phyloP scores from a whole-genome alignment of 2,888 invertebrate species.

The Cataglyphis rosenhaueri region DNA sequence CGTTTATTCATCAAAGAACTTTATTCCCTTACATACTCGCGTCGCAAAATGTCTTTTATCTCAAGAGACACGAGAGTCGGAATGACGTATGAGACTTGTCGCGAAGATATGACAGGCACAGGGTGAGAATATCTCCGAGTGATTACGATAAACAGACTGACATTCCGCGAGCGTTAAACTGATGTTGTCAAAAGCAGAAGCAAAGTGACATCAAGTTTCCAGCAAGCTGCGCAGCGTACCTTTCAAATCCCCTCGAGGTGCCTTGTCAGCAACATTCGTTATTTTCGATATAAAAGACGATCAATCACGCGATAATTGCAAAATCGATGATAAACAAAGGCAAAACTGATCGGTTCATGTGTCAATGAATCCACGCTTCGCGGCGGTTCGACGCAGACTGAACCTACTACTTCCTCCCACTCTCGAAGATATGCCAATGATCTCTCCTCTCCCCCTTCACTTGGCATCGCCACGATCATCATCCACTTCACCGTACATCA shows the following conservation, averaged over 20 bases:
- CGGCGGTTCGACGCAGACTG: conserved; percentile 45
- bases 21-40: too few species aligned
- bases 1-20: neutral
- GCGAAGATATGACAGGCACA: neutral
- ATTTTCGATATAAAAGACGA: neutral
- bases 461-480: conserved; percentile 36
- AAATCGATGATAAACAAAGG: conserved; percentile 5
- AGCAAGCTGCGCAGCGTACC: conserved; percentile 2
- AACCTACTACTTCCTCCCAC: conserved; percentile 46
- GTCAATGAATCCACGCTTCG: conserved; percentile 40
- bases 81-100: neutral
- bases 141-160: neutral
- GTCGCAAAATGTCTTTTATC: neutral
- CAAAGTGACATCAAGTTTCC: neutral
- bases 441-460: conserved; percentile 15
- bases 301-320: neutral
- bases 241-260: neutral
- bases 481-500: conserved; percentile 43
- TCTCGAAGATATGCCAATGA: conserved; percentile 20
- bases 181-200: neutral
- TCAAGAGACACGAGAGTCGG: neutral
- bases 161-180: neutral
- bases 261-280: conserved; percentile 15
- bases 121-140: neutral
- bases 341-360: neutral